A percentile compares a stretch with the other conserved stretches of the same genome.
Evolutionary conservation across 2,888 invertebrate species (phyloP).

Genomic region (Acanthopleura granulata): DNA sequence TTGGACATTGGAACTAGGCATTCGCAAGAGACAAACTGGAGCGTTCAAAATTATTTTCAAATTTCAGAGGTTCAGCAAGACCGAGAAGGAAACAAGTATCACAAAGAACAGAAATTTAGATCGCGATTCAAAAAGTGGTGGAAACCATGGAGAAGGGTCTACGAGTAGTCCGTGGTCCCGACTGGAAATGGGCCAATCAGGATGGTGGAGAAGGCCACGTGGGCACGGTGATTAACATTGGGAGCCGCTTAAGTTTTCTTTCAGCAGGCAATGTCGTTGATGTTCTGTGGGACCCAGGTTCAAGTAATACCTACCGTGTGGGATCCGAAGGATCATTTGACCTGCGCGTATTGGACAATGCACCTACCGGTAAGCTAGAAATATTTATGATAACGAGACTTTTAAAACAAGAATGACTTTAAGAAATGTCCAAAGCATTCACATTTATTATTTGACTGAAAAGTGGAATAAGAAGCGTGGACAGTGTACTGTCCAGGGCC

Average conservation of each 20-base stretch:
- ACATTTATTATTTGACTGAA: no score
- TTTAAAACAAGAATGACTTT: not conserved
- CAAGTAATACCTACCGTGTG: conserved; percentile 38
- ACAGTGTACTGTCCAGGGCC: no score
- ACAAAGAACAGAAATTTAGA: no score
- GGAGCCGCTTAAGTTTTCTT: not conserved
- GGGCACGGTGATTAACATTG: conserved; percentile 34
- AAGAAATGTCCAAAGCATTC: no score
- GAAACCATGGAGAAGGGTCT: conserved; percentile 35
- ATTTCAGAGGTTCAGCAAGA: no score
- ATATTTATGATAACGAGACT: not conserved
- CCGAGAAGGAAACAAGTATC: no score
- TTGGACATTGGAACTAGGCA: no score
- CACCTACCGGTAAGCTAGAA: conserved; percentile 77
- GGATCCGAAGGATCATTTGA: conserved; percentile 82
- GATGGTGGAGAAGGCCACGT: conserved; percentile 50
- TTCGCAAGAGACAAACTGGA: no score
- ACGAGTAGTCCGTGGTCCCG: conserved; percentile 45
- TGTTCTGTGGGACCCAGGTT: conserved; percentile 47
- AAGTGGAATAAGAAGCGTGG: no score
- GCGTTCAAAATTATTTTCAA: no score
- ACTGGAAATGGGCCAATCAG: conserved; percentile 40
- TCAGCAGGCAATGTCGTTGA: conserved; percentile 37
- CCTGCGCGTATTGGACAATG: conserved; percentile 83
- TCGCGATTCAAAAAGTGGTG: no score